phyloP scores from a whole-genome alignment of 2,113 vertebrate species.

The Cryptomyrus ogoouensis region DNA sequence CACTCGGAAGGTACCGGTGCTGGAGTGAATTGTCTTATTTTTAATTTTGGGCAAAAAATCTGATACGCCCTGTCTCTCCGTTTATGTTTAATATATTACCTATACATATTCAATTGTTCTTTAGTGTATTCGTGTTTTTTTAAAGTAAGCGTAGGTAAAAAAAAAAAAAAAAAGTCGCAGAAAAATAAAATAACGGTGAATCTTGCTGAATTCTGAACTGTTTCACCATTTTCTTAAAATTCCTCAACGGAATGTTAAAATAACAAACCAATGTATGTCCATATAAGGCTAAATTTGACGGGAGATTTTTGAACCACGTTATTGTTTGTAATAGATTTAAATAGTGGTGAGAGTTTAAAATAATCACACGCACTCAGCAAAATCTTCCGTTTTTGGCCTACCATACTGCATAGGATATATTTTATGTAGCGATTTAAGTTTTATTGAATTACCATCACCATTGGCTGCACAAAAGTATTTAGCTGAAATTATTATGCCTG shows the following conservation, averaged over 20 bases:
- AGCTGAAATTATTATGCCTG: not conserved
- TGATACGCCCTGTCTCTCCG: not conserved
- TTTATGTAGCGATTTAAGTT: not conserved
- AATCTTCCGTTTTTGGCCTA: not conserved
- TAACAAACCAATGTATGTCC: not conserved
- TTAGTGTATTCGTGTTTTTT: not conserved
- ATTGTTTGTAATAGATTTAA: not conserved
- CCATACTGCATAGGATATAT: not conserved
- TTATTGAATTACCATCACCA: not conserved
- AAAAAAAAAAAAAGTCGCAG: not conserved
- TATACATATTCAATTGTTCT: not conserved
- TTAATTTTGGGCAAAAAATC: constrained; percentile 36
- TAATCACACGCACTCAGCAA: not conserved
- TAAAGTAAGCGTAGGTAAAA: not conserved
- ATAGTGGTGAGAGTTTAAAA: not conserved
- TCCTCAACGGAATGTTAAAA: not conserved
- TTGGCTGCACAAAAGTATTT: not conserved
- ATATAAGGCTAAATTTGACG: not conserved
- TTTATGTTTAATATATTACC: constrained; percentile 18
- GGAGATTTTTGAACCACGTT: not conserved
- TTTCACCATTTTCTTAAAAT: not conserved
- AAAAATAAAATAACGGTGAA: not conserved
- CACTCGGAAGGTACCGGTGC: constrained; percentile 23
- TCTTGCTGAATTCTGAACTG: not conserved
- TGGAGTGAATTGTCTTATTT: constrained; percentile 49